phyloP scores from a whole-genome alignment of 2,888 invertebrate species.

The Callimorpha dominula region DNA sequence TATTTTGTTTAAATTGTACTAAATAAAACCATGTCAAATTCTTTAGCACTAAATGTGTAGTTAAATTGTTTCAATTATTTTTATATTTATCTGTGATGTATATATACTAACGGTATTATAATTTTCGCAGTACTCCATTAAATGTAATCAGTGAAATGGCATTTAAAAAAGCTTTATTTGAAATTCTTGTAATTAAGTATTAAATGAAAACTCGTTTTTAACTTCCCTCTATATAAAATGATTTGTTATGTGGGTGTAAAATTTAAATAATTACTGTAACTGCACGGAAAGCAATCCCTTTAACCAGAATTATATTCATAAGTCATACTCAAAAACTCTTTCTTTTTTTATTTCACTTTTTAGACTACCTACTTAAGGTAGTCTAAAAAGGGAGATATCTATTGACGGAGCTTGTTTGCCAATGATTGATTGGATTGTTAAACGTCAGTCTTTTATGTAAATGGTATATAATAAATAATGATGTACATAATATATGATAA shows the following conservation, averaged over 20 bases:
- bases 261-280: not conserved
- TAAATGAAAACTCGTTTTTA: not conserved
- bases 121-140: not conserved
- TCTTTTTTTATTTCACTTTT: not conserved
- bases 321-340: not conserved
- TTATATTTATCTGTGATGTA: not conserved
- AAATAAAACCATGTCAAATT: not conserved
- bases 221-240: not conserved
- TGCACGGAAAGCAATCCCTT: too few relatives aligned
- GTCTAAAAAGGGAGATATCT: not conserved
- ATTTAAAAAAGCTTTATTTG: constrained; percentile 1
- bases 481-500: constrained; percentile 9
- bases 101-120: not conserved
- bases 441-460: not conserved
- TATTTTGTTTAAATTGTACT: not conserved
- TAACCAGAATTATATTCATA: not conserved
- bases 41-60: not conserved
- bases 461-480: constrained; percentile 4
- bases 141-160: not conserved
- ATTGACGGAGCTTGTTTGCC: not conserved
- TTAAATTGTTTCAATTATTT: not conserved
- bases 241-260: not conserved
- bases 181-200: not conserved
- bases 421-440: not conserved
- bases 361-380: not conserved